Evolutionary conservation across 1,140 invertebrate genomes (phyloP).

Genomic region (Leptinotarsa texana): DNA sequence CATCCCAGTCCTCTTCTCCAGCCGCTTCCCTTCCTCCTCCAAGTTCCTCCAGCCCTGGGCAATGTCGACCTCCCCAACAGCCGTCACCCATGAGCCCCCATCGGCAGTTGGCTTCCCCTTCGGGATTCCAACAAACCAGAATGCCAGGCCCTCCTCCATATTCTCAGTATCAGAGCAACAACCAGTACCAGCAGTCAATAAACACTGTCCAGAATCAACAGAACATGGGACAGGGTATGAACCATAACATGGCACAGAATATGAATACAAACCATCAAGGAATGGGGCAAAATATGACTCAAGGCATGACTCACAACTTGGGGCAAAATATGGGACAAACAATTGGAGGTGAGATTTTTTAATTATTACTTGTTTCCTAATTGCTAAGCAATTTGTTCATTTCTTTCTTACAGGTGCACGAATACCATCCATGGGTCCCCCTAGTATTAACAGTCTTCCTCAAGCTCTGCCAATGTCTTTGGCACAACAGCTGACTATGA

Average conservation of each 20-base stretch:
- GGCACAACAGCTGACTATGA: slow-evolving; percentile 38
- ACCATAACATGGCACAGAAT: slow-evolving; percentile 36
- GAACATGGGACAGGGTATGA: slow-evolving; percentile 27
- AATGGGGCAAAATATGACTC: slow-evolving; percentile 20
- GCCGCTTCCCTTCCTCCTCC: slow-evolving; percentile 53
- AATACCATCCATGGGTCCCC: slow-evolving; percentile 40
- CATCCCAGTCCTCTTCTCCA: slow-evolving; percentile 56
- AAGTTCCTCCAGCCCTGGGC: slow-evolving; percentile 52
- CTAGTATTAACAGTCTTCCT: slow-evolving; percentile 35
- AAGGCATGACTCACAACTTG: slow-evolving; percentile 21
- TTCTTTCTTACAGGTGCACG: not conserved
- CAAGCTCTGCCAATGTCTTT: slow-evolving; percentile 36
- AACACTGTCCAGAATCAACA: slow-evolving; percentile 6
- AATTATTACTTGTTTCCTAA: not conserved
- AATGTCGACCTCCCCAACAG: slow-evolving; percentile 50
- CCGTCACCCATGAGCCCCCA: slow-evolving; percentile 50
- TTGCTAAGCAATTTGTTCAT: not conserved
- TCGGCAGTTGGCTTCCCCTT: slow-evolving; percentile 48
- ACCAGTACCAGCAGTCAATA: slow-evolving; percentile 20
- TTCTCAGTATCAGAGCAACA: slow-evolving; percentile 34
- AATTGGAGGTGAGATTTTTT: no score
- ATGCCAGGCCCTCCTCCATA: slow-evolving; percentile 44
- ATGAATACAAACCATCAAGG: slow-evolving; percentile 31
- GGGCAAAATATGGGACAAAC: slow-evolving; percentile 20
- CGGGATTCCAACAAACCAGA: slow-evolving; percentile 42